Evolutionary conservation across 1,140 invertebrate genomes (phyloP), one percentile per base, ranked within the genome.

Genomic region (Heliconius nattereri): DNA sequence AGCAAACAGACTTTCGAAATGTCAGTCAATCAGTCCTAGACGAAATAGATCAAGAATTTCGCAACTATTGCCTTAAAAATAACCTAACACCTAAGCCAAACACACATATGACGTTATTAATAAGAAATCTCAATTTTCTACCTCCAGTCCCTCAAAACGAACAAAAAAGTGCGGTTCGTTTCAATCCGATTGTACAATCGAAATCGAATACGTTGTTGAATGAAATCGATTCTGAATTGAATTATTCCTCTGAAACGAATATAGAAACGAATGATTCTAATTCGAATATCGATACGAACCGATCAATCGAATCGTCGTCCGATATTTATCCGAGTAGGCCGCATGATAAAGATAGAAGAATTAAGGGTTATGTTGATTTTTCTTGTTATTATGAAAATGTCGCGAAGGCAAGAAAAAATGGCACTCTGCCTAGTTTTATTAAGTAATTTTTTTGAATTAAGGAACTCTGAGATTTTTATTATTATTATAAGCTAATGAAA

Each of bases 1-100:
- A 96, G 57, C 97, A 98, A 87, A 96, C 97, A 0, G 97, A 97
- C 7, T 94, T 98, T 75, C 97, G 96, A 45, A 96, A 97, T 35
- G 97, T 98, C 52, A 97, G 98, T 52, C 98, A 98, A 94, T 97
- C 97, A 3, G 98, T 98, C 0, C 96, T 98, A 0, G 97, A 98
- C 87, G 97, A 98, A 94, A 96, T 98, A 11, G 97, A 97, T 7
- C 94, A 97, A 73, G 96, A 97, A 76, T 98, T 98, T 88, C 97
- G 98, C 81, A 97, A 98, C 76, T 96, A 96, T 76, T 98, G 96
- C 85, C 96, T 97, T 94, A 96, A 95, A 76, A 96, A 95, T 76
- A 95, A 94, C 9, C 82, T 95, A 76, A 95, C 88, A 66, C 93
- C 92, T 7, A 89, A 95, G 87, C 94, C 94, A 7, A 94, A 93